These are phyloP conservation scores for Thera britannica DNA, from an alignment of 2,888 invertebrate species.

Conservation along the genomic window DNA sequence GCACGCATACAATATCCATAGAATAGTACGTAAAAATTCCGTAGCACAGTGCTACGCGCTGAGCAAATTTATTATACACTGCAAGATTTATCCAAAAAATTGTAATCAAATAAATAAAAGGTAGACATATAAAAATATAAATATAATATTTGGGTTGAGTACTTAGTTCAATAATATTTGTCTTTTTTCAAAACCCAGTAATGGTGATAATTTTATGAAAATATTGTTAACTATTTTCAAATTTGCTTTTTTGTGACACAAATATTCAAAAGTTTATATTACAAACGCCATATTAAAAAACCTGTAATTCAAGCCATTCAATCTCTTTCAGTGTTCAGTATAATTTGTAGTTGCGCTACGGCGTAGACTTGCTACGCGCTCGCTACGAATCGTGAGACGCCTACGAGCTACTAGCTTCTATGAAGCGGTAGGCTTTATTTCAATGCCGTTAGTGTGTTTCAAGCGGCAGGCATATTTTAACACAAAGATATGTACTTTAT, in stretches of 20 bases:
- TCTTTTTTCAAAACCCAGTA: no score
- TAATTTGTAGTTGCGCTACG: constrained; percentile 11
- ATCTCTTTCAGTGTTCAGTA: constrained; percentile 10
- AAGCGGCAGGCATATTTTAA: constrained; percentile 4
- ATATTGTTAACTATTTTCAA: not conserved
- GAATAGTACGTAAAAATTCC: constrained; percentile 3
- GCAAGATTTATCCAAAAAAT: no score
- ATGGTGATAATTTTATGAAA: no score
- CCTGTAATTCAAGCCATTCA: not conserved
- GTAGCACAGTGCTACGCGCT: constrained; percentile 46
- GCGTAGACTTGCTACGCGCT: constrained; percentile 30
- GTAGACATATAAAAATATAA: not conserved
- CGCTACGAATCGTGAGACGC: constrained; percentile 20
- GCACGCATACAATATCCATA: not conserved
- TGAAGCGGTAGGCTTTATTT: constrained; percentile 11
- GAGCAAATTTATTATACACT: not conserved
- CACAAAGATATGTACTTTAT: no score
- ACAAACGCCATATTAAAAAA: not conserved
- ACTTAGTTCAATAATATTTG: no score
- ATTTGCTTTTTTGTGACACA: not conserved
- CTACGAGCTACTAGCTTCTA: not conserved
- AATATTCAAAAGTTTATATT: not conserved
- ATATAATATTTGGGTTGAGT: not conserved
- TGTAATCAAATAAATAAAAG: not conserved
- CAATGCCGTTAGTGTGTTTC: constrained; percentile 16